Conservation (phyloP, 1,140 invertebrate genomes). For the Subanguina moxae region DNA sequence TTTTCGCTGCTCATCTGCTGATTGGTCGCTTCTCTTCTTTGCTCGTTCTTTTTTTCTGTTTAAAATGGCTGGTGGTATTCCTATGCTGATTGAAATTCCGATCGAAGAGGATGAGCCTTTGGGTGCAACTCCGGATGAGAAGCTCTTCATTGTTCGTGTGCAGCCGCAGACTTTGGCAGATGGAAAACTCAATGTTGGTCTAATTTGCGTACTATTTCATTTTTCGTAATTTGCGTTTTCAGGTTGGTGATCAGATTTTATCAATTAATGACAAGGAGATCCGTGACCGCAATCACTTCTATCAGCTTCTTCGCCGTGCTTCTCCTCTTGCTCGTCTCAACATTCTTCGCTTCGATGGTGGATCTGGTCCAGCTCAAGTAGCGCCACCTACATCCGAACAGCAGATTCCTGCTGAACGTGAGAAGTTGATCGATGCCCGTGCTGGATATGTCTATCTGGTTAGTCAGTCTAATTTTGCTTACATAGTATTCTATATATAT, state of each 20-base stretch:
- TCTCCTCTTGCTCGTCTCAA: slow-evolving; percentile 31
- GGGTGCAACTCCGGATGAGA: slow-evolving; percentile 50
- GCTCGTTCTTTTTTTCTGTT: too few species aligned
- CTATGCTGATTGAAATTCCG: too few species aligned
- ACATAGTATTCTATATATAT: too few species aligned
- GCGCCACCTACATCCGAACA: not conserved
- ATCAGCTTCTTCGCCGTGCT: slow-evolving; percentile 44
- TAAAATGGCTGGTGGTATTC: too few species aligned
- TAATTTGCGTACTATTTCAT: too few species aligned
- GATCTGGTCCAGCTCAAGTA: not conserved
- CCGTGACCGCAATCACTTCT: slow-evolving; percentile 47
- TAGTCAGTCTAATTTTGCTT: too few species aligned
- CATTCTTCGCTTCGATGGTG: slow-evolving; percentile 26
- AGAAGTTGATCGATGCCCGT: slow-evolving; percentile 48
- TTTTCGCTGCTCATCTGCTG: too few species aligned
- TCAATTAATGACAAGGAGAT: slow-evolving; percentile 38
- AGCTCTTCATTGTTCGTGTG: slow-evolving; percentile 41
- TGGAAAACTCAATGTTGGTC: too few species aligned
- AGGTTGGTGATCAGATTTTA: slow-evolving; percentile 50
- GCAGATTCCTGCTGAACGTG: slow-evolving; percentile 48
- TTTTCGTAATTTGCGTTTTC: not conserved
- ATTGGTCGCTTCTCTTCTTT: too few species aligned
- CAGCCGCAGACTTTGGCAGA: too few species aligned
- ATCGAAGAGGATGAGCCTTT: not conserved
- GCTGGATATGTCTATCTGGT: slow-evolving; percentile 46